Percentiles rank a stretch among this genome's conserved stretches.
phyloP scores from a whole-genome alignment of 1,140 invertebrate genomes.

The Zaprionus taronus region DNA sequence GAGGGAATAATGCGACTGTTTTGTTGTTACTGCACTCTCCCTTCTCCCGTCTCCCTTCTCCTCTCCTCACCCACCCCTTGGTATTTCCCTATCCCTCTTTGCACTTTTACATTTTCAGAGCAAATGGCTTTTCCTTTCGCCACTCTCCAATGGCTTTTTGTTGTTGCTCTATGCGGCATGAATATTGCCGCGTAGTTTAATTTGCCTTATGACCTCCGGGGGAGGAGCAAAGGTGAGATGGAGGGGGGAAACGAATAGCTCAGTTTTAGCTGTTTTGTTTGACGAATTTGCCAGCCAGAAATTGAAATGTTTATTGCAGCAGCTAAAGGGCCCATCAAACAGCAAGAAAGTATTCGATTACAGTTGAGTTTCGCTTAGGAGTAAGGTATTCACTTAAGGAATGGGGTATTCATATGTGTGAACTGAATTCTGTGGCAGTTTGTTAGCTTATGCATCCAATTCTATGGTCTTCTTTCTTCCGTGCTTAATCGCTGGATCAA shows the following conservation, averaged over 20 bases:
- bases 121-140: conserved; percentile 74
- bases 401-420: neutral
- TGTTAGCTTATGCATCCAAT: neutral
- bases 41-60: neutral
- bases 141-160: conserved; percentile 44
- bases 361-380: neutral
- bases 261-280: neutral
- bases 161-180: conserved; percentile 55
- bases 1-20: conserved; percentile 76
- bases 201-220: conserved; percentile 38
- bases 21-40: conserved; percentile 45
- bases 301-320: conserved; percentile 5
- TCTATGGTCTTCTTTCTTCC: neutral
- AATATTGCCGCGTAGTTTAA: conserved; percentile 74
- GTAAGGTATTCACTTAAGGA: neutral
- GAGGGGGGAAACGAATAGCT: neutral
- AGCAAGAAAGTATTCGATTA: conserved; percentile 2
- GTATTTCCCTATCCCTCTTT: neutral
- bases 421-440: neutral
- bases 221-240: neutral
- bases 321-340: neutral
- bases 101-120: conserved; percentile 39
- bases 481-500: no score
- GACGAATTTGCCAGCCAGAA: neutral
- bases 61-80: neutral